Evolutionary conservation across 2,113 vertebrate species (phyloP), one percentile per base, ranked within the genome.

Genomic region (Hassar affinis): DNA sequence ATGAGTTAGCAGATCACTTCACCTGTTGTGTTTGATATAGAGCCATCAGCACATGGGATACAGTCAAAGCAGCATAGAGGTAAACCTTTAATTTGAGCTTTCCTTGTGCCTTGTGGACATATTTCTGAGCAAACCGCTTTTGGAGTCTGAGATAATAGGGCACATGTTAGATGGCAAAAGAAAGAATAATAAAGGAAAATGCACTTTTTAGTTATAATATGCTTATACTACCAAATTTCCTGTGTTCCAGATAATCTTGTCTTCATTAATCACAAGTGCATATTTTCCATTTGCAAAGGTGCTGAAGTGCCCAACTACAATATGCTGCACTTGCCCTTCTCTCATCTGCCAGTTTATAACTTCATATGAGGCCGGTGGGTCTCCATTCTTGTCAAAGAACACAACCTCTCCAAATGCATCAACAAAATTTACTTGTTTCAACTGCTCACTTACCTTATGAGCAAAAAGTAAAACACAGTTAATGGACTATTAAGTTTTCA

Each of bases 301-400:
- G 20, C 85, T 80, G 82, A 93, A 94, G 78, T 91, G 56, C 22
- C 94, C 94, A 84, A 95, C 56, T 33, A 90, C 89, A 38, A 94
- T 91, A 86, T 94, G 93, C 11, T 92, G 87, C 54, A 94, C 93
- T 75, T 92, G 75, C 1, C 91, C 92, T 0, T 92, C 86, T 83
- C n/a, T 90, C 66, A 95, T 79, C 87, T 95, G 93, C 94, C 94
- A 95, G 89, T 95, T 95, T 62, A 95, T 93, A n/a, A 95, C 62
- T 27, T 94, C 93, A 85, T 95, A 94, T 15, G 88, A 91, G 52
- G 92, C 90, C 49, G 93, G 92, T 27, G 93, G 91, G 79, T 94
- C 93, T 1, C 94, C 94, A 18, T 93, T 93, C 2, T 85, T 69
- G 86, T 94, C 93, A 89, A 93, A 94, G 66, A 86, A 93, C 38